phyloP scores from a whole-genome alignment of 37 sponge, comb jelly and placozoan genomes.

The Chondrilla cf. caribensis region DNA sequence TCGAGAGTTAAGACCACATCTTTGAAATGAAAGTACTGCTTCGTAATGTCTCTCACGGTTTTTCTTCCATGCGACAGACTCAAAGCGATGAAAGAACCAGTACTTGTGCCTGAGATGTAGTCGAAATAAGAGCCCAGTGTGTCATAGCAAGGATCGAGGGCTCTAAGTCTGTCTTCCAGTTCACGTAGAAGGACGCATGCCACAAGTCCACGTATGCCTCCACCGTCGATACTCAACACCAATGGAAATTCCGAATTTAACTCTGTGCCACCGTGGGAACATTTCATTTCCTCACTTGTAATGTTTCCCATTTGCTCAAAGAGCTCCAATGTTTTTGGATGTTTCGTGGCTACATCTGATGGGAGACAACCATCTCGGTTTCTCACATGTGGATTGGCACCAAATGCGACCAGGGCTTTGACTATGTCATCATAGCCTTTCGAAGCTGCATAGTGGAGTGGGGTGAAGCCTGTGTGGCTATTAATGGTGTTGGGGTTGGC shows the following conservation, averaged over 20 bases:
- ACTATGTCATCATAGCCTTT: slow-evolving; percentile 13
- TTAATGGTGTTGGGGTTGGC: slow-evolving; percentile 26
- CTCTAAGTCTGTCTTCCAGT: slow-evolving; percentile 27
- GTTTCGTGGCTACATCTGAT: slow-evolving; percentile 21
- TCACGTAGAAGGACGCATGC: slow-evolving; percentile 36
- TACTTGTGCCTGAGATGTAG: slow-evolving; percentile 68
- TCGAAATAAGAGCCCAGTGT: slow-evolving; percentile 44
- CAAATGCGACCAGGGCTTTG: slow-evolving; percentile 47
- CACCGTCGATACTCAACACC: slow-evolving; percentile 51
- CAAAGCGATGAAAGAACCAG: slow-evolving; percentile 32
- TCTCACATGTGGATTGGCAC: slow-evolving; percentile 23
- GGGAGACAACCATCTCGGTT: slow-evolving; percentile 33
- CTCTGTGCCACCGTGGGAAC: too few relatives aligned
- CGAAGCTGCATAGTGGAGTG: slow-evolving; percentile 47
- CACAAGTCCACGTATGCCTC: slow-evolving; percentile 46
- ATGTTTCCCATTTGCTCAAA: neutral
- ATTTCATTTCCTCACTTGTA: too few relatives aligned
- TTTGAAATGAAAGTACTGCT: slow-evolving; percentile 21
- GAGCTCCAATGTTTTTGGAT: neutral
- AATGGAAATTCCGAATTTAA: too few relatives aligned
- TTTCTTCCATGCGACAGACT: slow-evolving; percentile 8
- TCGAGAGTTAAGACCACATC: neutral
- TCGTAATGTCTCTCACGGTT: neutral
- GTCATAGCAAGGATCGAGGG: slow-evolving; percentile 3
- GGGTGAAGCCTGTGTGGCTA: slow-evolving; percentile 24